Evolutionary conservation across 2,888 invertebrate genomes (phyloP), one percentile per base, ranked within the genome.

Genomic region (Bedellia somnulentella): DNA sequence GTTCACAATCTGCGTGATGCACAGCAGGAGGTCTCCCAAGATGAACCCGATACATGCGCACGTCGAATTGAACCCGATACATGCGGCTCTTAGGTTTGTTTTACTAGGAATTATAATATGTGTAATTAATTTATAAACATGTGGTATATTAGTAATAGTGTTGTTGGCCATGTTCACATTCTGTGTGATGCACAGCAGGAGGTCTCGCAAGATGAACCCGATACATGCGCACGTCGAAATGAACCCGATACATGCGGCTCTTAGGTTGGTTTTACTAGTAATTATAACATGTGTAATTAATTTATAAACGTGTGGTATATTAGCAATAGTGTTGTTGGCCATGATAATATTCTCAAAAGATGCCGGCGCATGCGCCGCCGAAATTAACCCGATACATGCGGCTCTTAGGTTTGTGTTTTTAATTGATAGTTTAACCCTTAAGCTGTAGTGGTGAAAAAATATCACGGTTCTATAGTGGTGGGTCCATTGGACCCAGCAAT

Each of bases 161-260:
- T 47, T 76, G 14, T 43, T 73, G 21, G 44, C 47, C 26, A 56
- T 64, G 52, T 43, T 64, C 1, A 35, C 54, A 2, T 52, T 64
- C 44, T 77, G 76, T 50, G 47, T 63, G 32, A 34, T 64, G 35
- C 73, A 71, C 37, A 53, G 70, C 30, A 49, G 68, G 1, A 51
- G 57, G 21, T 47, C 66, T 9, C 55, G 70, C 33, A 76, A 75
- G 42, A 44, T 66, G 49, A 64, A 59, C 35, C 66, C 64, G 5
- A n/a, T n/a, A n/a, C 70, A 63, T 42, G 66, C 60, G 15, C 63
- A 60, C 15, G 46, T 64, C 1, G 75, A 76, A 35, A 57, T 70
- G 48, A 62, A 64, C 43, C 60, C 63, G 2, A 41, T 76, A 31
- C 62, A 61, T 29, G 53, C 56, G 1, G 68, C 64, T 1, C 45